A percentile compares a stretch with the other conserved stretches of the same genome.
Evolutionary conservation across 64 coral and sea anemone species (phyloP).

Genomic region (Catalaphyllia jardinei): DNA sequence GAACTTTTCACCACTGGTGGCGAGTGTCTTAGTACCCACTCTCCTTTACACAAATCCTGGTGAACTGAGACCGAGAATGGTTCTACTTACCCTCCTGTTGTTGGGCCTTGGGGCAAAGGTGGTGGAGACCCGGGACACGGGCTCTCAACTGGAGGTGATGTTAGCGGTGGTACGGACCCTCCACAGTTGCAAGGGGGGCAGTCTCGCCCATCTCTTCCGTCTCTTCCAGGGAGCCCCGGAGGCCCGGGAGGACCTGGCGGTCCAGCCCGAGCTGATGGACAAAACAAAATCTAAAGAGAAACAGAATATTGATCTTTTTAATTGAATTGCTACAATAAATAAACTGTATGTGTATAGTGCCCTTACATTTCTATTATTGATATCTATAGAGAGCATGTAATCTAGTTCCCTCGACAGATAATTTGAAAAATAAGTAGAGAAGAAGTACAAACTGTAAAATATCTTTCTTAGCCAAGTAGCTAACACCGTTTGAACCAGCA

Average conservation of each 20-base stretch:
- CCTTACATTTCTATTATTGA: no score
- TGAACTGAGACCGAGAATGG: neutral
- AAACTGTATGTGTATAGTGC: neutral
- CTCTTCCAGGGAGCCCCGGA: conserved; percentile 57
- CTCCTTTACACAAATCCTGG: neutral
- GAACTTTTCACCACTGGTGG: no score
- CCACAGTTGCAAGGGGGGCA: conserved; percentile 68
- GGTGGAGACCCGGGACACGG: conserved; percentile 26
- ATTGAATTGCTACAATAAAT: neutral
- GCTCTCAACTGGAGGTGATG: neutral
- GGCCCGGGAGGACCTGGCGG: conserved; percentile 42
- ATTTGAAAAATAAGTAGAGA: no score
- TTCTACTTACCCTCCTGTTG: conserved; percentile 24
- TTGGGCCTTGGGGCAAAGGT: conserved; percentile 34
- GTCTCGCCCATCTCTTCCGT: conserved; percentile 68
- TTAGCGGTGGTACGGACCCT: neutral
- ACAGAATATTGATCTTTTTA: neutral
- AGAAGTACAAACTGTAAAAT: no score
- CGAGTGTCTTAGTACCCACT: neutral
- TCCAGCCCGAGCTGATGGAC: conserved; percentile 54
- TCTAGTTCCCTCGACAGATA: no score
- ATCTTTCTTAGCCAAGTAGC: no score
- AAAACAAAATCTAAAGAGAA: conserved; percentile 20
- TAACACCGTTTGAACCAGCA: no score
- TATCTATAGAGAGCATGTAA: no score